Evolutionary conservation across 2,888 invertebrate species (phyloP), one percentile per base, ranked within the genome.

Genomic region (Ischnura elegans): DNA sequence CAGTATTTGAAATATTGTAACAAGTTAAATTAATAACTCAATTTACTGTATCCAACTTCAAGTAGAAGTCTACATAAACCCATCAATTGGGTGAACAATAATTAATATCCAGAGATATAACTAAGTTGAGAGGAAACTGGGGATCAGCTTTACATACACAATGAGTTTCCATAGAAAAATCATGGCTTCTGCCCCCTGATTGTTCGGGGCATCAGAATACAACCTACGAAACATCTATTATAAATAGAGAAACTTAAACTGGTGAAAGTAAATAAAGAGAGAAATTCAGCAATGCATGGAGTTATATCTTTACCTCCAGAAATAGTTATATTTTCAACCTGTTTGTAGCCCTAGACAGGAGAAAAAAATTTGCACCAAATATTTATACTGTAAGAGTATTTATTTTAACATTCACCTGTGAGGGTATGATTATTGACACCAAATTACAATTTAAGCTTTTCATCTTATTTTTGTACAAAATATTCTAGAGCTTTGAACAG

Each of bases 321-420:
- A 76, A 36, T 76, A 29, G 36, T 36, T 76, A 76, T 76, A 36
- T 25, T 76, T 36, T 36, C 76, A 76, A 36, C 76, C 76, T 16
- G 76, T 10, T 10, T 76, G 29, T 36, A 76, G 2, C 10, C 76
- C 76, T 76, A 76, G 36, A 76, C 76, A 76, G 76, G 76, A 76
- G 76, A 76, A 76, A 76, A 66, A 76, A 76, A 76, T 19, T n/a
- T 8, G 76, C 76, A 76, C 76, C 29, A 76, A 76, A 76, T 76
- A 90, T 61, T 90, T 90, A 94, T 94, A 94, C 94, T 94, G 94
- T 94, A 94, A 94, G 94, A 94, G 94, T 94, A 94, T 94, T 94
- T 94, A 94, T 94, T 94, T 93, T 94, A 94, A 94, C 94, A 94
- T 94, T 94, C 94, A 94, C 94, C 94, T 94, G 94, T 94, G 94